phyloP scores from a whole-genome alignment of 2,797 vertebrate species.

The Manis crassicaudata region DNA sequence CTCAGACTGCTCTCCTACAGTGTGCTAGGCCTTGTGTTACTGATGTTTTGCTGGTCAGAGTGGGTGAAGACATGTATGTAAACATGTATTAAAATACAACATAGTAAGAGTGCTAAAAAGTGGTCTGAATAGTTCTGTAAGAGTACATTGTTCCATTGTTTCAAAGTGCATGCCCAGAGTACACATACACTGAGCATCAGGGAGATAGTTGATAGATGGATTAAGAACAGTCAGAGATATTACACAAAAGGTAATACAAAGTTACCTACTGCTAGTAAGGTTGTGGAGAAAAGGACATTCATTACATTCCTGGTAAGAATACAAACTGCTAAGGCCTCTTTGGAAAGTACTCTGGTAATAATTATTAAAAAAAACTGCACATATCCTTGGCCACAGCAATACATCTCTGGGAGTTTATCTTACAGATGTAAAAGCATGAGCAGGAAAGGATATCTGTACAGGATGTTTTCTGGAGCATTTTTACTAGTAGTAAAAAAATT shows the following conservation, averaged over 20 bases:
- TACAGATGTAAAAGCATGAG: conserved; percentile 19
- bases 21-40: background rate
- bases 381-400: conserved; percentile 3
- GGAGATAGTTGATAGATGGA: background rate
- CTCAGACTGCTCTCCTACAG: background rate
- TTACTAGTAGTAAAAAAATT: background rate
- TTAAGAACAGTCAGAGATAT: background rate
- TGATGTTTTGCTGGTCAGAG: background rate
- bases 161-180: background rate
- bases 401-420: conserved; percentile 12
- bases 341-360: background rate
- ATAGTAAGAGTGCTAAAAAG: background rate
- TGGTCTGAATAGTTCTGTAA: background rate
- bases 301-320: background rate
- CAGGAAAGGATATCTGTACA: conserved; percentile 3
- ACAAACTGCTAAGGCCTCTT: background rate
- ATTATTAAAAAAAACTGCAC: background rate
- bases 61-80: background rate
- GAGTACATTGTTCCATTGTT: background rate
- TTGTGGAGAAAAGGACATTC: background rate
- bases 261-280: background rate
- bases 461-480: conserved; percentile 21
- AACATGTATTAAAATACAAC: conserved; percentile 11
- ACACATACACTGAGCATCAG: background rate
- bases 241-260: background rate